phyloP scores from a whole-genome alignment of 2,888 invertebrate species.

The Vannuccia rotundouncinata region DNA sequence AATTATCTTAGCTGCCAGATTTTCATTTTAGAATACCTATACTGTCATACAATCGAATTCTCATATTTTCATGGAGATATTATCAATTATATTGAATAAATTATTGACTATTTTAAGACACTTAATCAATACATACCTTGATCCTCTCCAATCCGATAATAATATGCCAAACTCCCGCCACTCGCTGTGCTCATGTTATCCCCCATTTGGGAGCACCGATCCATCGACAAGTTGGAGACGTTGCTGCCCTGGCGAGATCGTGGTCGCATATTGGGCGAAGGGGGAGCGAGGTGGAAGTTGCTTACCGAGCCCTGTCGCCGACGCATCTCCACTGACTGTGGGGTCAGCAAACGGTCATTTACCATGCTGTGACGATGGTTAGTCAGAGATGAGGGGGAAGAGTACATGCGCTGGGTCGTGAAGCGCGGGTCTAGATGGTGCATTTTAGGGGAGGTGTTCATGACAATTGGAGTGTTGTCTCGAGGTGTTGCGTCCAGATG shows the following conservation, averaged over 20 bases:
- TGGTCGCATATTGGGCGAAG: not conserved
- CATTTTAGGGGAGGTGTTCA: not conserved
- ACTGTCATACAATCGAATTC: too few relatives aligned
- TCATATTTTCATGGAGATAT: too few relatives aligned
- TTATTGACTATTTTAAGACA: too few relatives aligned
- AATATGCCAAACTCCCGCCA: conserved; percentile 6
- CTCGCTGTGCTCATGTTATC: conserved; percentile 28
- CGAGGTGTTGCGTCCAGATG: not conserved
- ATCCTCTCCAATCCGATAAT: not conserved
- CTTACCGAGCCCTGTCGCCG: not conserved
- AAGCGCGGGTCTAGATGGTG: conserved; percentile 3
- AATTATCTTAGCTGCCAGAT: too few relatives aligned
- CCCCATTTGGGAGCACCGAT: conserved; percentile 9
- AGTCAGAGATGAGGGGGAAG: not conserved
- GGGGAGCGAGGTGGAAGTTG: conserved; percentile 15
- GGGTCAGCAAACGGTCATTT: not conserved
- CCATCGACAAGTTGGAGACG: conserved; percentile 13
- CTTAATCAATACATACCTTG: not conserved
- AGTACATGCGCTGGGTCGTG: not conserved
- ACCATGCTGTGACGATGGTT: conserved; percentile 10
- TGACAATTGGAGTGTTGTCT: not conserved
- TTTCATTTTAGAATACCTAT: too few relatives aligned
- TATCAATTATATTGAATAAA: too few relatives aligned
- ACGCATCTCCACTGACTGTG: not conserved
- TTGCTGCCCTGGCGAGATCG: not conserved